phyloP scores from a whole-genome alignment of 2,888 invertebrate species.

The Operophtera brumata region DNA sequence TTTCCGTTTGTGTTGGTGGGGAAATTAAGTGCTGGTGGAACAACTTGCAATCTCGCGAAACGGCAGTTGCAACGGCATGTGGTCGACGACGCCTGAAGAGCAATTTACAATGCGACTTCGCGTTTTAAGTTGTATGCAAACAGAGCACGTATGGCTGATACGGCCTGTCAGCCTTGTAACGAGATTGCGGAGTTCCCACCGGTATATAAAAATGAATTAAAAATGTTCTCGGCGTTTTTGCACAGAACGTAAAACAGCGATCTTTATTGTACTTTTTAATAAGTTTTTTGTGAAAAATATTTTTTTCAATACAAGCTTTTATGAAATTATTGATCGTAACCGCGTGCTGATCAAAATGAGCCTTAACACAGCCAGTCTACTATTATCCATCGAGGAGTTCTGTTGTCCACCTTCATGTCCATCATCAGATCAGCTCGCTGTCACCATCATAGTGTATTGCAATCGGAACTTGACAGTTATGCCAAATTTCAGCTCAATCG shows the following conservation, averaged over 20 bases:
- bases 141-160: slow-evolving; percentile 30
- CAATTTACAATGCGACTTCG: slow-evolving; percentile 46
- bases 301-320: too few species aligned
- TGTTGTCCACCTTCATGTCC: too few species aligned
- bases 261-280: slow-evolving; percentile 14
- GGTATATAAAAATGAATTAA: slow-evolving; percentile 27
- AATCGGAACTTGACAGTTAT: too few species aligned
- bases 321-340: too few species aligned
- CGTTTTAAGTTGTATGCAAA: slow-evolving; percentile 42
- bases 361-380: too few species aligned
- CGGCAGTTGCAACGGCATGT: slow-evolving; percentile 47
- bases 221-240: slow-evolving; percentile 16
- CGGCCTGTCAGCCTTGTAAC: slow-evolving; percentile 26
- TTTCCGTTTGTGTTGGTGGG: slow-evolving; percentile 78
- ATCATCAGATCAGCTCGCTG: too few species aligned
- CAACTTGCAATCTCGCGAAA: slow-evolving; percentile 64
- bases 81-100: slow-evolving; percentile 47
- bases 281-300: too few species aligned
- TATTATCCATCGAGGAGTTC: too few species aligned
- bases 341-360: too few species aligned
- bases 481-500: too few species aligned
- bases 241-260: slow-evolving; percentile 6
- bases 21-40: slow-evolving; percentile 73
- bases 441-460: too few species aligned
- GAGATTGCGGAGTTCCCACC: slow-evolving; percentile 24